Evolutionary conservation across 2,113 vertebrate species (phyloP).

Genomic region (Himantopus leucocephalus): DNA sequence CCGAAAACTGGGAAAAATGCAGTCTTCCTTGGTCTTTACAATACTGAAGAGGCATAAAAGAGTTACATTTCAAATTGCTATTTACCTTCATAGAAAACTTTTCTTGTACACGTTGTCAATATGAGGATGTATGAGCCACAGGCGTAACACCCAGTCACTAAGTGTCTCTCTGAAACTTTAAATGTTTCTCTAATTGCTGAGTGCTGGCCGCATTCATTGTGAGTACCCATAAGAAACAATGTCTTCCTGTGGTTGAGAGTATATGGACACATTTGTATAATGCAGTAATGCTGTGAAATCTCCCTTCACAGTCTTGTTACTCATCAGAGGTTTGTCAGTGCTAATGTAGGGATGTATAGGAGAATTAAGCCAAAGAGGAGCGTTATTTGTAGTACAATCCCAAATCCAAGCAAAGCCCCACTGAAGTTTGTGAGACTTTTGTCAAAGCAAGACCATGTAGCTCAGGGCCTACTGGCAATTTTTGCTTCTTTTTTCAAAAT

Average conservation of each 20-base stretch:
- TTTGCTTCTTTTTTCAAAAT: not conserved
- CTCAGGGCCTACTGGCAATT: not conserved
- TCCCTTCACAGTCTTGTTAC: not conserved
- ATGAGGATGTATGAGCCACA: not conserved
- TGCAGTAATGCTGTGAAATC: not conserved
- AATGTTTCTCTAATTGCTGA: not conserved
- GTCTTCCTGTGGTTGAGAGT: not conserved
- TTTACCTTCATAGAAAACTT: not conserved
- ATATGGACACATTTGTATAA: not conserved
- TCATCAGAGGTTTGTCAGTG: not conserved
- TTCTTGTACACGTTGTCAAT: not conserved
- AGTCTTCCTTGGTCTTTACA: not conserved
- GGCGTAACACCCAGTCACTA: not conserved
- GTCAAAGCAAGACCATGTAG: not conserved
- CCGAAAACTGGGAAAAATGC: not conserved
- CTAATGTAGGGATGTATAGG: not conserved
- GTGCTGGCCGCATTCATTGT: not conserved
- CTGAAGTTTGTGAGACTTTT: not conserved
- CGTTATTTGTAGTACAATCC: not conserved
- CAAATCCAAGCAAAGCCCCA: not conserved
- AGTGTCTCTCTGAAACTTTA: not conserved
- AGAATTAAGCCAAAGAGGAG: not conserved
- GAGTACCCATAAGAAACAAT: not conserved
- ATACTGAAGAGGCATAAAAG: not conserved
- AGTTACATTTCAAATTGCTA: not conserved